Evolutionary conservation across 35 echinoderm and acorn worm genomes (phyloP).

Genomic region (Apostichopus parvimensis): DNA sequence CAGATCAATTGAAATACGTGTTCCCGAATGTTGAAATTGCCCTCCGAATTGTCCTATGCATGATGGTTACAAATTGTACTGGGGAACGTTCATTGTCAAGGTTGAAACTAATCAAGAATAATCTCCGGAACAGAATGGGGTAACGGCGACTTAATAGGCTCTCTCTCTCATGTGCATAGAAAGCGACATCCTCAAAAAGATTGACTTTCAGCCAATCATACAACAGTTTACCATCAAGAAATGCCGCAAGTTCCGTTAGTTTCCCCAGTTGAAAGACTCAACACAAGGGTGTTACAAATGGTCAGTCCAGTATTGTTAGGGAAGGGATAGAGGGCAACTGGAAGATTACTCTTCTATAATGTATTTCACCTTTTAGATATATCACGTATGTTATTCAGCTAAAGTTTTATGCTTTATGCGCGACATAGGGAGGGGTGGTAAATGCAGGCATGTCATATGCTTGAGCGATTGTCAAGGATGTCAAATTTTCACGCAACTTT

Average conservation of each 20-base stretch:
- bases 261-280: too few relatives aligned
- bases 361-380: too few relatives aligned
- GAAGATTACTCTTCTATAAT: too few relatives aligned
- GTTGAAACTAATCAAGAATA: conserved; percentile 5
- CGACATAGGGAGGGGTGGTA: too few relatives aligned
- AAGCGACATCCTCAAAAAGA: conserved; percentile 11
- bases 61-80: conserved; percentile 12
- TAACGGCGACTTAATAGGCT: background rate
- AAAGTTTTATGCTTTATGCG: too few relatives aligned
- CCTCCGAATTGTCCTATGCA: background rate
- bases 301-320: too few relatives aligned
- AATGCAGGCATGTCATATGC: too few relatives aligned
- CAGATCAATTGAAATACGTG: conserved; percentile 22
- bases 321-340: too few relatives aligned
- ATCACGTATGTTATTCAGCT: too few relatives aligned
- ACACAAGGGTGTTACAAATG: too few relatives aligned
- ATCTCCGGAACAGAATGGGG: conserved; percentile 17
- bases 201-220: background rate
- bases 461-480: too few relatives aligned
- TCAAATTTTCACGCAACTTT: too few relatives aligned
- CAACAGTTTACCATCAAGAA: background rate
- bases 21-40: conserved; percentile 2
- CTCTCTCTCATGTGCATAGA: conserved; percentile 4
- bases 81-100: background rate
- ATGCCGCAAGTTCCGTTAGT: background rate